A percentile compares a stretch with the other conserved stretches of the same genome.
Conservation (phyloP, 2,888 invertebrate genomes). For the Tryphoninae sp. region DNA sequence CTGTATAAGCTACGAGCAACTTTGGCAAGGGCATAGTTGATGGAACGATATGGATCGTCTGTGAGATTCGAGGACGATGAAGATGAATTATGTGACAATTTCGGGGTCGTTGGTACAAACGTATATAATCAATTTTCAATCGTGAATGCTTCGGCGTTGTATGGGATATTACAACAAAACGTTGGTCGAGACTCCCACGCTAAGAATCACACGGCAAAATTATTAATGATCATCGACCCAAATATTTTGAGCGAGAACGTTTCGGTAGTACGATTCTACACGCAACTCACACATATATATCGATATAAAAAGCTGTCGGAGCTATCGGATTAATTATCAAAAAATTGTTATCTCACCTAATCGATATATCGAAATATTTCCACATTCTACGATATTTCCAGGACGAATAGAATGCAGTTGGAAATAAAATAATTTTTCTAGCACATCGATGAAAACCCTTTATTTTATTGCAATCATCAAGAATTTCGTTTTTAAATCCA, state of each 20-base stretch:
- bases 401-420: too few relatives aligned
- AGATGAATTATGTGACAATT: conserved; percentile 3
- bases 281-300: too few relatives aligned
- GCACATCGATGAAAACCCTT: too few relatives aligned
- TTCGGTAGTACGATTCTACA: not conserved
- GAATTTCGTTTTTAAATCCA: too few relatives aligned
- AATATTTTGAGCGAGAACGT: conserved; percentile 27
- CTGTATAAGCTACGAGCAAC: conserved; percentile 35
- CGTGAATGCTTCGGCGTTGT: not conserved
- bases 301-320: not conserved
- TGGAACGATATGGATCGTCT: not conserved
- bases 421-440: too few relatives aligned
- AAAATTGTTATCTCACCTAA: conserved; percentile 7
- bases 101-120: not conserved
- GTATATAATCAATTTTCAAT: conserved; percentile 3
- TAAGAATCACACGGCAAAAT: conserved; percentile 26
- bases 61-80: conserved; percentile 7
- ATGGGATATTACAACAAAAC: not conserved
- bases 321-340: conserved; percentile 29
- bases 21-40: conserved; percentile 47
- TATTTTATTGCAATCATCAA: too few relatives aligned
- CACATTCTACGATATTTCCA: too few relatives aligned
- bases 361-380: not conserved
- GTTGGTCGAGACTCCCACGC: conserved; percentile 23
- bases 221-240: conserved; percentile 41